Percentiles rank a stretch among this genome's conserved stretches.
phyloP scores from a whole-genome alignment of 2,113 vertebrate genomes.

The Apodemus sylvaticus region DNA sequence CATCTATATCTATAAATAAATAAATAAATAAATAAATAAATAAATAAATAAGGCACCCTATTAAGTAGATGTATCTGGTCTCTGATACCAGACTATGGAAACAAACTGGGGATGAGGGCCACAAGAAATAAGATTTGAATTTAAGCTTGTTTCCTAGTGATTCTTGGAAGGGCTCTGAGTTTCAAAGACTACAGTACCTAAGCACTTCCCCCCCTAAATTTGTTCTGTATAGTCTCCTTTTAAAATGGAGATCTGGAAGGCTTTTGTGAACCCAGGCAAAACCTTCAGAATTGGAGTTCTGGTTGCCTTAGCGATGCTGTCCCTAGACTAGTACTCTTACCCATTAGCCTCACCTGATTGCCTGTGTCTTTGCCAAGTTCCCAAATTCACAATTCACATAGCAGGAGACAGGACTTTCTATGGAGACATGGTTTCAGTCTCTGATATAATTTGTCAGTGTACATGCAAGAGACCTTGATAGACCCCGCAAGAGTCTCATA shows the following conservation, averaged over 20 bases:
- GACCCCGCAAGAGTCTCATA: background rate
- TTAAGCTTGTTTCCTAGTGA: background rate
- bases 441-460: background rate
- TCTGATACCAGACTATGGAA: background rate
- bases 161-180: background rate
- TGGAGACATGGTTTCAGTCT: background rate
- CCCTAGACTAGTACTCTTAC: background rate
- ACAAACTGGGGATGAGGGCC: background rate
- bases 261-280: constrained; percentile 23
- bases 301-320: background rate
- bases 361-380: background rate
- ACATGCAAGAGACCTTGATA: background rate
- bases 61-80: background rate
- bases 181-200: background rate
- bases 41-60: background rate
- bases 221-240: background rate
- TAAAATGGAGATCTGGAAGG: constrained; percentile 17
- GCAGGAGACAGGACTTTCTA: background rate
- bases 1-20: background rate
- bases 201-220: background rate
- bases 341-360: background rate
- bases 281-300: background rate
- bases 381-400: background rate
- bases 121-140: background rate
- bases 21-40: background rate